phyloP scores from a whole-genome alignment of 2,113 vertebrate species.

The Cynoglossus semilaevis region DNA sequence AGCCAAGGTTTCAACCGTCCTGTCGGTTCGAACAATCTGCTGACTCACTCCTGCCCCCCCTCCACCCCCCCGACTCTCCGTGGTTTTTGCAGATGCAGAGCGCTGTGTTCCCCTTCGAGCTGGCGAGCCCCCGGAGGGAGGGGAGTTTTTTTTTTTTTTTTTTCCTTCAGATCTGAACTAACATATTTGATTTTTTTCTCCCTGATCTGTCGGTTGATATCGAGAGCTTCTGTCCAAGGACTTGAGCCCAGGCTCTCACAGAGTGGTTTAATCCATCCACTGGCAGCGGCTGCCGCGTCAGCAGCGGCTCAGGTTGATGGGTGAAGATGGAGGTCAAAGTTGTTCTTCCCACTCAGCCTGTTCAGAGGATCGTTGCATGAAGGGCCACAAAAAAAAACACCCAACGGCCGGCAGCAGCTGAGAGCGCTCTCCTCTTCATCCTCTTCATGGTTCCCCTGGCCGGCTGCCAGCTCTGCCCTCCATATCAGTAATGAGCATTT shows the following conservation, averaged over 20 bases:
- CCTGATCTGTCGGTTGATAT: slow-evolving; percentile 50
- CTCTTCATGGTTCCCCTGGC: slow-evolving; percentile 64
- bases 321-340: slow-evolving; percentile 57
- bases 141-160: no score
- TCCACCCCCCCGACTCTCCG: slow-evolving; percentile 25
- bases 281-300: slow-evolving; percentile 56
- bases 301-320: slow-evolving; percentile 56
- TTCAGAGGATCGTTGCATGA: slow-evolving; percentile 56
- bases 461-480: slow-evolving; percentile 58
- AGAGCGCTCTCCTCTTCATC: slow-evolving; percentile 49
- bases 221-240: slow-evolving; percentile 61
- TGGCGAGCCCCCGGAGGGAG: slow-evolving; percentile 39
- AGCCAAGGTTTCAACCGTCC: slow-evolving; percentile 38
- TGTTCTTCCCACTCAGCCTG: slow-evolving; percentile 55
- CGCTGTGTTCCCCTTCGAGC: slow-evolving; percentile 45
- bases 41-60: slow-evolving; percentile 67
- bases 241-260: slow-evolving; percentile 46
- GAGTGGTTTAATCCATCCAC: slow-evolving; percentile 58
- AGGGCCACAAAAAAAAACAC: slow-evolving; percentile 36
- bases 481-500: slow-evolving; percentile 80
- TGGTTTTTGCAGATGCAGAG: slow-evolving; percentile 32
- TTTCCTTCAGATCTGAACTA: slow-evolving; percentile 51
- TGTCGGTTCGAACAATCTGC: slow-evolving; percentile 61
- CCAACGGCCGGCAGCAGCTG: slow-evolving; percentile 46
- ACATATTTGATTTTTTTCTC: slow-evolving; percentile 55